phyloP scores from a whole-genome alignment of 2,113 vertebrate genomes.

The Cottus gobio region DNA sequence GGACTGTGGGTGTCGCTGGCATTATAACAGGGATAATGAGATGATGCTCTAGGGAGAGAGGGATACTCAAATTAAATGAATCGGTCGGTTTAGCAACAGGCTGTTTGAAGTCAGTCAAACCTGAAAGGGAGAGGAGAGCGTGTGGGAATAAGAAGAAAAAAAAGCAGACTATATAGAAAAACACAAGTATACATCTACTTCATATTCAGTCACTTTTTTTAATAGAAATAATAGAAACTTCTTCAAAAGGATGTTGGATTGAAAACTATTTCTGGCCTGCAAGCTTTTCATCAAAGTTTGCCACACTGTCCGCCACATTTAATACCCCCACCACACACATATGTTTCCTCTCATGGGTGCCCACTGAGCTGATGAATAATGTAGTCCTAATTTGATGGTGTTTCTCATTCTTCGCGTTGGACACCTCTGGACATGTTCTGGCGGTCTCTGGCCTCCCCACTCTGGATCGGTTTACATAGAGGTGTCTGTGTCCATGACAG shows the following conservation, averaged over 20 bases:
- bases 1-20: constrained; percentile 80
- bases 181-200: background rate
- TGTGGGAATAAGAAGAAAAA: constrained; percentile 26
- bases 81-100: constrained; percentile 69
- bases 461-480: constrained; percentile 76
- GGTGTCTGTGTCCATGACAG: constrained; percentile 76
- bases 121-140: constrained; percentile 35
- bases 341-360: constrained; percentile 66
- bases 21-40: constrained; percentile 83
- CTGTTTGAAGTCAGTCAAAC: constrained; percentile 66
- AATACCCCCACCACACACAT: constrained; percentile 60
- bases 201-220: background rate
- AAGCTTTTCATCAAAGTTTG: constrained; percentile 38
- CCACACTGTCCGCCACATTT: constrained; percentile 55
- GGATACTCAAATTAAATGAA: constrained; percentile 76
- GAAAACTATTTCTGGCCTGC: constrained; percentile 5
- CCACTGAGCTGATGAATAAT: constrained; percentile 77
- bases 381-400: constrained; percentile 79
- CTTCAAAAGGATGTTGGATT: background rate
- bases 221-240: background rate
- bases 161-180: constrained; percentile 22
- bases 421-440: constrained; percentile 78
- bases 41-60: constrained; percentile 75
- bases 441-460: constrained; percentile 64
- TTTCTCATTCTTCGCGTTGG: constrained; percentile 71